Conservation (phyloP, 2,888 invertebrate genomes). For the Anthrax anthrax region DNA sequence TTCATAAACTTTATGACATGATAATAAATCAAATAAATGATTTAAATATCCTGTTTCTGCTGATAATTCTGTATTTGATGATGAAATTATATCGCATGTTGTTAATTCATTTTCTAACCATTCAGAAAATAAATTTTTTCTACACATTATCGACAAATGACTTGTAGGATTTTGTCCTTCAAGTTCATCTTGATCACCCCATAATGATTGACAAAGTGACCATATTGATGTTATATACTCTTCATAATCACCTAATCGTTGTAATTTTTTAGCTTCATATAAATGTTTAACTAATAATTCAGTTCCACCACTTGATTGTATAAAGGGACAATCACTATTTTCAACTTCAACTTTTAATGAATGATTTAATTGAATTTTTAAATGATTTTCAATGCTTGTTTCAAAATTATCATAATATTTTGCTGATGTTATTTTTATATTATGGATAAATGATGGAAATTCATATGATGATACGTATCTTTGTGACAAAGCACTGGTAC, state of each 20-base stretch:
- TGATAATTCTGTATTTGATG: conserved; percentile 18
- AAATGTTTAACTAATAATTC: conserved; percentile 43
- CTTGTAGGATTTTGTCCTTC: conserved; percentile 32
- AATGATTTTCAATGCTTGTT: conserved; percentile 46
- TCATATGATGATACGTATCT: not conserved
- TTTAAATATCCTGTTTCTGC: conserved; percentile 30
- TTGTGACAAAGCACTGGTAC: not conserved
- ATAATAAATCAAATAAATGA: conserved; percentile 32
- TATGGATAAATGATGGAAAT: not conserved
- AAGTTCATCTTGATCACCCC: conserved; percentile 60
- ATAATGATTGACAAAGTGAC: conserved; percentile 66
- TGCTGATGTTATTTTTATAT: not conserved
- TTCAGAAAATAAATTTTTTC: conserved; percentile 46
- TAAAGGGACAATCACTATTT: conserved; percentile 34
- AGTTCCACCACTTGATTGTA: conserved; percentile 22
- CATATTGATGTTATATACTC: conserved; percentile 43
- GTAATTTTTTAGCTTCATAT: conserved; percentile 34
- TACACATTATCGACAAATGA: conserved; percentile 40
- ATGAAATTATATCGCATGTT: conserved; percentile 22
- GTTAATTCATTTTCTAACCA: conserved; percentile 46
- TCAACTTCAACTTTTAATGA: conserved; percentile 37
- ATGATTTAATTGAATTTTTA: conserved; percentile 49
- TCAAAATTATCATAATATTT: conserved; percentile 19
- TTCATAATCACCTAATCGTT: conserved; percentile 19
- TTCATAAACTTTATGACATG: conserved; percentile 41